These are phyloP conservation scores for Zootoca vivipara DNA, from an alignment of 2,113 vertebrate species.

Conservation along the genomic window DNA sequence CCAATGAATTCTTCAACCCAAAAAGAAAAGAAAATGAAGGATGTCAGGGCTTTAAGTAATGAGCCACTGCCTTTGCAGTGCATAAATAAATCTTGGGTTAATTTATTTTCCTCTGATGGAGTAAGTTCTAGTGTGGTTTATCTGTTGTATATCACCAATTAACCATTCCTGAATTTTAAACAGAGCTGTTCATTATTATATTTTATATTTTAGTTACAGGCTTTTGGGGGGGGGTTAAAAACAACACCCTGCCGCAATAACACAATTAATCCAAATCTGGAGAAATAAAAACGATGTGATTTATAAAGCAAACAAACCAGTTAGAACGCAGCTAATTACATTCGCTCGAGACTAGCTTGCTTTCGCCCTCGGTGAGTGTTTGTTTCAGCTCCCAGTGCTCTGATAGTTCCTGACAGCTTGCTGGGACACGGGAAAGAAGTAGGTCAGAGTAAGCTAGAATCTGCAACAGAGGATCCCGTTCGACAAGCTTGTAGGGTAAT, in stretches of 20 bases:
- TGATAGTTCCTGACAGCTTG: constrained; percentile 75
- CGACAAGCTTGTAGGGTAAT: constrained; percentile 73
- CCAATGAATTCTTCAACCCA: background rate
- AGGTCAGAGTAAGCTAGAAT: constrained; percentile 76
- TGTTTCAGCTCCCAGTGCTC: constrained; percentile 75
- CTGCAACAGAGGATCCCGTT: constrained; percentile 75
- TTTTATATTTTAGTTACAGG: constrained; percentile 54
- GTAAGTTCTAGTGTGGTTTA: background rate
- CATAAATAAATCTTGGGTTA: constrained; percentile 14
- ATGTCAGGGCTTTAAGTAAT: background rate
- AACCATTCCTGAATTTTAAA: constrained; percentile 58
- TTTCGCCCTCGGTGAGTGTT: constrained; percentile 71
- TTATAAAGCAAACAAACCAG: constrained; percentile 71
- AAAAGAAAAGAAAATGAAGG: constrained; percentile 8
- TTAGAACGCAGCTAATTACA: constrained; percentile 72
- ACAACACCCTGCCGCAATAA: background rate
- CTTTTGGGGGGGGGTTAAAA: constrained; percentile 19
- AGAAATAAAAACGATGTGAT: constrained; percentile 62
- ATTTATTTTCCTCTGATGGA: constrained; percentile 36
- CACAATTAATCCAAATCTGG: constrained; percentile 59
- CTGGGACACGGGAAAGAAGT: constrained; percentile 75
- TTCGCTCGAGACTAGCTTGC: constrained; percentile 65
- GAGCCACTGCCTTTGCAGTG: background rate
- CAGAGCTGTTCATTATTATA: constrained; percentile 50
- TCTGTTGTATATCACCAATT: constrained; percentile 19